Base-by-base conservation (phyloP, 2,888 invertebrate genomes). In the Ophioninae sp. region DNA sequence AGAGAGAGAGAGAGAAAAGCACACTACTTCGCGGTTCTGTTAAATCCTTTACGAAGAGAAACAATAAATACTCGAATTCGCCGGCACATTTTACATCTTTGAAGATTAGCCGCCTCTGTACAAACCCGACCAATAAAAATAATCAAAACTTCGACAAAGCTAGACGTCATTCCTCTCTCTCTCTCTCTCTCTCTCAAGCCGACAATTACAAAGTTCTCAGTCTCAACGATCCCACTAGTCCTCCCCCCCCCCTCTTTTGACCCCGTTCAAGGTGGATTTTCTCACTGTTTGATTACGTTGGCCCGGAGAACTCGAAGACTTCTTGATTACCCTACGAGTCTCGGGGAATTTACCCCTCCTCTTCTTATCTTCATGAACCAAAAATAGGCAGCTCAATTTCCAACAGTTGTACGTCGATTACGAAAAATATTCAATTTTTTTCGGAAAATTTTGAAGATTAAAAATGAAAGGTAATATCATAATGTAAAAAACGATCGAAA, bases 31-130 rank as follows among this genome's bases (percentile, higher is more conserved):
- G 56, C 56, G 23, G 39, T 56, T 23, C 23, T 17, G 22, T 61
- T 56, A 58, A 59, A 58, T 59, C 51, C 64, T 73, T 69, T 82
- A 73, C 76, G 64, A 64, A 75, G 77, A 84, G 79, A 84, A 78
- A 84, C 74, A 84, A 81, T 73, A 82, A 86, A 86, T 85, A 79
- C 23, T 13, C 10, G 44, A 9, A 83, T 83, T 81, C 83, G 78
- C 69, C 80, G 56, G 68, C 61, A 63, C 56, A 72, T 73, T 65
- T 68, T 41, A 75, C 56, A 67, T 79, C 85, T 85, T 83, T 82
- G 82, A 83, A 85, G 82, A 68, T 74, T 56, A 58, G 59, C 76
- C 79, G 59, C 59, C 63, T 20, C 72, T 74, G 78, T 59, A 44
- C 44, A 44, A 9, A 44, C 44, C 10, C 65, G 64, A 56, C n/a